Base-by-base conservation (phyloP, 2,888 invertebrate genomes). In the Hermaeophaga mercurialis region DNA sequence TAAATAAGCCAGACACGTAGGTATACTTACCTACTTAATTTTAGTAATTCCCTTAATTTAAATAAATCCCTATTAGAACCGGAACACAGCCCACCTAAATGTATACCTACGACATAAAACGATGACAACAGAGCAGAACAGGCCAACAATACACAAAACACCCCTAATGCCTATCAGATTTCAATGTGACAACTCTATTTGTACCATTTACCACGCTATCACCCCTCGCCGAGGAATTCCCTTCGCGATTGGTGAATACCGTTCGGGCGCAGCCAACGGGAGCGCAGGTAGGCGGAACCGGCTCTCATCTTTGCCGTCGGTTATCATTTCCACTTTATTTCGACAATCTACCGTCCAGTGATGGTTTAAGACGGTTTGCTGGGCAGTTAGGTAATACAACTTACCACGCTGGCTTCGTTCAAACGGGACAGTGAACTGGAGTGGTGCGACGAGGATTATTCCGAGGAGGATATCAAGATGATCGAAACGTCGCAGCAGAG, bases 361-460 rank as follows among this genome's bases (percentile, higher is more conserved):
- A 59, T 57, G 57, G 58, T 60, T 50, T 45, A 44, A 56, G 47
- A 22, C 24, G 26, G 36, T 38, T 49, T 43, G 52, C 28, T 24
- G 8, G 58, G 44, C 33, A 34, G 38, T 46, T 44, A 28, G 49
- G 17, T 43, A 52, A 53, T 54, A 36, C 19, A 55, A 26, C 43
- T 50, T 62, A 22, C 22, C 71, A 75, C 71, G 70, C 76, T 77
- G 76, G 77, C 75, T 66, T 70, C 70, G 66, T 68, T 75, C 61
- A 77, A 76, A 68, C 74, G 73, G 54, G 76, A 76, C 54, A 67
- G 75, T 60, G 66, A 75, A 62, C 59, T 63, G 66, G 76, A 76
- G 63, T 77, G 77, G 75, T 74, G 75, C 70, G 73, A 69, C 59
- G 74, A 73, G 64, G 74, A 73, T 56, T 68, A 66, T 54, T 63